Evolutionary conservation across 2,113 vertebrate species (phyloP).

Genomic region (Numenius arquata): DNA sequence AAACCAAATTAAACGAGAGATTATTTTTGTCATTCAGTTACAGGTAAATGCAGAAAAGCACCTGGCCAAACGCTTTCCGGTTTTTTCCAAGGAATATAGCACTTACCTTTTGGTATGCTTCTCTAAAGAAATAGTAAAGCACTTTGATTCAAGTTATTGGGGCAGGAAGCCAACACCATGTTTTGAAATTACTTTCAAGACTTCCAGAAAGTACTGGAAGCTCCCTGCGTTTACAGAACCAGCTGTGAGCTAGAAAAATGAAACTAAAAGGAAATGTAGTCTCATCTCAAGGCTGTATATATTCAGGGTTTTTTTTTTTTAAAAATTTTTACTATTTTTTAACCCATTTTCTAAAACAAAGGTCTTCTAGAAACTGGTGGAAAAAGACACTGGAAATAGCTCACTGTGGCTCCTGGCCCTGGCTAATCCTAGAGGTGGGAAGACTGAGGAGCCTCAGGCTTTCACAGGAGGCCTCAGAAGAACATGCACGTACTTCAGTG

Average conservation of each 20-base stretch:
- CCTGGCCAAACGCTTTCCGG: background rate
- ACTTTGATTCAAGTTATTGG: background rate
- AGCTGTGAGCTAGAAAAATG: background rate
- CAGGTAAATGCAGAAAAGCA: background rate
- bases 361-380: background rate
- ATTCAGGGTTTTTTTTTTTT: background rate
- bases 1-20: background rate
- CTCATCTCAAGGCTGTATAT: background rate
- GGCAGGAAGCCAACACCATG: background rate
- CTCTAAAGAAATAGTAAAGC: background rate
- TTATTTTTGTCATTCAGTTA: background rate
- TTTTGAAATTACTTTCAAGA: background rate
- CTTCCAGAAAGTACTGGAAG: conserved; percentile 22
- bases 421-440: background rate
- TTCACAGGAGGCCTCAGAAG: background rate
- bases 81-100: background rate
- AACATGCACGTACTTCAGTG: accelerated
- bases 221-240: background rate
- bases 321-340: background rate
- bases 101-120: conserved; percentile 15
- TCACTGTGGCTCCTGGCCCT: background rate
- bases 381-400: background rate
- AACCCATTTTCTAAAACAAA: background rate
- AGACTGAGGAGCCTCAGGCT: background rate
- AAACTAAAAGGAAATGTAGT: background rate